Evolutionary conservation across 1,140 invertebrate species (phyloP).

Genomic region (Micrasema longulum): DNA sequence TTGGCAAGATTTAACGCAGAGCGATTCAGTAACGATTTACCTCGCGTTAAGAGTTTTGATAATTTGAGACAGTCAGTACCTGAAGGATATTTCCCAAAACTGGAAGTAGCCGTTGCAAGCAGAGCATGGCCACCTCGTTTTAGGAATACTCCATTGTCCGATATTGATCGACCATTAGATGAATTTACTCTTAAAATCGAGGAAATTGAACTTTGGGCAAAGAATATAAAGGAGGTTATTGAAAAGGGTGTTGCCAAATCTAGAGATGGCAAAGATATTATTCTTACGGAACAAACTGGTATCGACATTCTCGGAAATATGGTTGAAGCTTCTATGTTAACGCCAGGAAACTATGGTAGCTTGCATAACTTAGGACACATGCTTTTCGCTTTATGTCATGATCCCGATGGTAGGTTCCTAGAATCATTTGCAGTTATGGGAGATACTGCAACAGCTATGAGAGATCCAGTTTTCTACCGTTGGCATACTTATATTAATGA

Average conservation of each 20-base stretch:
- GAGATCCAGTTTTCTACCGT: constrained; percentile 65
- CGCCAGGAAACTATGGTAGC: constrained; percentile 63
- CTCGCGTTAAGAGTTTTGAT: constrained; percentile 68
- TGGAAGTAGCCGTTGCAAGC: constrained; percentile 73
- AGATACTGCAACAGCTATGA: constrained; percentile 61
- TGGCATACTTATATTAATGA: constrained; percentile 62
- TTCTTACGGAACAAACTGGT: constrained; percentile 64
- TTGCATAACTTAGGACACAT: constrained; percentile 67
- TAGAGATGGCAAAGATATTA: constrained; percentile 58
- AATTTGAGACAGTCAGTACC: constrained; percentile 3
- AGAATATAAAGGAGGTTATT: constrained; percentile 62
- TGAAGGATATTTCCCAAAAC: constrained; percentile 71
- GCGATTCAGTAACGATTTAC: constrained; percentile 72
- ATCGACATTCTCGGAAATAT: constrained; percentile 68
- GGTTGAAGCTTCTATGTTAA: constrained; percentile 61
- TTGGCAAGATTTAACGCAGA: constrained; percentile 75
- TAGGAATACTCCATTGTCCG: constrained; percentile 69
- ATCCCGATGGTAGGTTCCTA: constrained; percentile 63
- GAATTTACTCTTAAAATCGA: constrained; percentile 74
- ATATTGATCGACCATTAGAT: constrained; percentile 76
- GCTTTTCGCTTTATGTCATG: constrained; percentile 61
- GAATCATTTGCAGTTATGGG: constrained; percentile 59
- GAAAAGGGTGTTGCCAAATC: constrained; percentile 56
- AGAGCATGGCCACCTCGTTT: constrained; percentile 59
- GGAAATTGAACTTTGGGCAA: constrained; percentile 72